Conservation (phyloP, 2,113 vertebrate genomes). For the Myrmecophaga tridactyla region DNA sequence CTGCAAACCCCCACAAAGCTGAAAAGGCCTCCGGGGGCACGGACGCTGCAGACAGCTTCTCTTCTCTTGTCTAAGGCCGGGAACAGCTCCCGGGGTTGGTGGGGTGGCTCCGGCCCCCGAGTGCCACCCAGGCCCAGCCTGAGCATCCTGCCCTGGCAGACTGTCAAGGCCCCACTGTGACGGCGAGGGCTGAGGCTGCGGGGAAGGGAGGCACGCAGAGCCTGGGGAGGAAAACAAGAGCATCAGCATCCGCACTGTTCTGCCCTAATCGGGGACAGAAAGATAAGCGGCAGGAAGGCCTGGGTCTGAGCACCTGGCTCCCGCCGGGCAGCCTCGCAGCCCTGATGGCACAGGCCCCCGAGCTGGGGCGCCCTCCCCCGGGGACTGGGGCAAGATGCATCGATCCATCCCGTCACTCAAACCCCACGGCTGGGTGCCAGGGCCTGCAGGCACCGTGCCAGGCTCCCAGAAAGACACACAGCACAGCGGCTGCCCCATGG, state of each 20-base stretch:
- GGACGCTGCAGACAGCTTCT: fast-evolving
- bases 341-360: too few species aligned
- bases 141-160: neutral
- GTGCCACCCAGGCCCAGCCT: neutral
- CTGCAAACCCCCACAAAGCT: neutral
- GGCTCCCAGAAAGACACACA: neutral
- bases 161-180: neutral
- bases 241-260: neutral
- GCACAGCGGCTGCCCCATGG: neutral
- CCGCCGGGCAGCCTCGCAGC: too few species aligned
- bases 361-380: too few species aligned
- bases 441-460: fast-evolving
- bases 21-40: neutral
- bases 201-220: neutral
- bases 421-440: neutral
- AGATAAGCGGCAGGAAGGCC: neutral
- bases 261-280: neutral
- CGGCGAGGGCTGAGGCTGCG: neutral
- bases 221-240: constrained; percentile 65
- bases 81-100: neutral
- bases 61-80: neutral
- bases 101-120: neutral
- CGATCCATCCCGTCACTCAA: neutral
- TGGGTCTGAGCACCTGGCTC: fast-evolving
- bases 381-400: fast-evolving